Conservation (phyloP, 2,113 vertebrate genomes). For the Paraplagusia blochii region DNA sequence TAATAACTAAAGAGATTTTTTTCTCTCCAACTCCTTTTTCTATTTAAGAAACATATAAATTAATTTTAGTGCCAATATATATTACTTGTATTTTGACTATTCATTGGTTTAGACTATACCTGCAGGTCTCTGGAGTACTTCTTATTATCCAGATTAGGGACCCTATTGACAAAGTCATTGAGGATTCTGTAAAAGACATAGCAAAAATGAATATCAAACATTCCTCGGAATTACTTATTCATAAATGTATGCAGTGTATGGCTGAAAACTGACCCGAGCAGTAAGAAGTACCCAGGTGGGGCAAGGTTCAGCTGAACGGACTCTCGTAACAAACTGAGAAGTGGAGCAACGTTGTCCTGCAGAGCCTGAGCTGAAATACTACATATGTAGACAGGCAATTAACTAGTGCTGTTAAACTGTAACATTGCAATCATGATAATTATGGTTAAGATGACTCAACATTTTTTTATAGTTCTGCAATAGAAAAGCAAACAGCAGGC, state of each 20-base stretch:
- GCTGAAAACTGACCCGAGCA: constrained; percentile 84
- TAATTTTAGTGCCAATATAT: too few species aligned
- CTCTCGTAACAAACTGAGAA: constrained; percentile 86
- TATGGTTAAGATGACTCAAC: too few species aligned
- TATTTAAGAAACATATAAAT: too few species aligned
- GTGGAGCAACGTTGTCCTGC: constrained; percentile 85
- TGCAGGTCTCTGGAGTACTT: constrained; percentile 92
- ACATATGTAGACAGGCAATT: constrained; percentile 6
- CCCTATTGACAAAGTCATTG: constrained; percentile 90
- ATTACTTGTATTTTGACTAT: too few species aligned
- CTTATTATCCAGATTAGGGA: constrained; percentile 89
- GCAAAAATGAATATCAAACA: neutral
- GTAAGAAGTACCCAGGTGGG: constrained; percentile 89
- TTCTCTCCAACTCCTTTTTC: too few species aligned
- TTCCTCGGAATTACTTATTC: neutral
- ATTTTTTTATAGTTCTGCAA: too few species aligned
- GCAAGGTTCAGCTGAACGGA: constrained; percentile 91
- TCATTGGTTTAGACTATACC: constrained; percentile 67
- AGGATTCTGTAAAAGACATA: constrained; percentile 80
- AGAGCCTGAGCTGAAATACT: constrained; percentile 82
- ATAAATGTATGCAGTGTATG: neutral
- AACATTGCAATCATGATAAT: too few species aligned
- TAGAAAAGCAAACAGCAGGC: too few species aligned
- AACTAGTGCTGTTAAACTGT: too few species aligned
- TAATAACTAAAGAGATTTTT: too few species aligned